Evolutionary conservation across 2,888 invertebrate species (phyloP), one percentile per base, ranked within the genome.

Genomic region (Rugalucina vietnamica): DNA sequence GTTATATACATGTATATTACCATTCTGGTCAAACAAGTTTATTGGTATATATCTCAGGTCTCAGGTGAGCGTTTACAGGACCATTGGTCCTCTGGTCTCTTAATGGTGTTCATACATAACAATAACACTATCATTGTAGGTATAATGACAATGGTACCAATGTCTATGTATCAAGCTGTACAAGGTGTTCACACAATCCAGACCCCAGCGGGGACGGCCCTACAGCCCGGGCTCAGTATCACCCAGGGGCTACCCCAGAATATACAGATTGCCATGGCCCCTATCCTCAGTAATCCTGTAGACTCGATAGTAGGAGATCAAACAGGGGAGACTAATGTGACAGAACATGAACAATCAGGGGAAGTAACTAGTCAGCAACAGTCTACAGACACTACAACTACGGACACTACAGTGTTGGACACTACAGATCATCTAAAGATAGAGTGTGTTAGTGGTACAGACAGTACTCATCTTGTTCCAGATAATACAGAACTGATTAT

Each of bases 131-230:
- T 34, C 71, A 37, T 98, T 92, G 97, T 98, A 93, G 98, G 98
- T 85, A 98, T 99, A 96, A 98, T 99, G 95, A 98, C 98, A 79
- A 98, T 99, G 34, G 69, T 88, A 92, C 99, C 99, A 79, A 98
- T 99, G 87, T 98, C 98, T 86, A 98, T 99, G 97, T 99, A 99
- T 96, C 98, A 99, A 96, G 98, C 98, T 84, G 98, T 98, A 39
- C 84, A 88, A 36, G 78, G 78, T 14, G 83, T 86, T 24, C 76
- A 37, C 32, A 60, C 74, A 4, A 70, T 76, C 39, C 89, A 78
- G 77, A 29, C 60, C 27, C 24, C 24, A 2, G 18, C 34, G 8
- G 65, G 65, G 24, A 34, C 65, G 1, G 76, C 69, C 78, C 81
- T 27, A 65, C 89, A 60, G 77, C 82, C 75, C 54, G 10, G 12